Conservation (phyloP, 1,140 invertebrate genomes). For the Caenorhabditis remanei region DNA sequence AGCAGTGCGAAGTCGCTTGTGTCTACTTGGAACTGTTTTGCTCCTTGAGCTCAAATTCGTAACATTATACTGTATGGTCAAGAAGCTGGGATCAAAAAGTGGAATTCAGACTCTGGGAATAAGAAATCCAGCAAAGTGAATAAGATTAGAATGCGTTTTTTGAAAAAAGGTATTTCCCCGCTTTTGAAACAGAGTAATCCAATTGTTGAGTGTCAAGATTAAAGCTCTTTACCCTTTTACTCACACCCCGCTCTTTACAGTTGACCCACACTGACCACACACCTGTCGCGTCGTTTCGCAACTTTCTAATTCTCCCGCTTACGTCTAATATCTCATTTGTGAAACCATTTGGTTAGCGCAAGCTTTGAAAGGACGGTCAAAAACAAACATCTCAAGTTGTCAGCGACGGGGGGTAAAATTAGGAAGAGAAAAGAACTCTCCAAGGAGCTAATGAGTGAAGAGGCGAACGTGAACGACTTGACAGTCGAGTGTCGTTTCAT, state of each 20-base stretch:
- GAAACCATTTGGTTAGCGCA: conserved; percentile 4
- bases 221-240: neutral
- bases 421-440: neutral
- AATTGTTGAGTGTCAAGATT: neutral
- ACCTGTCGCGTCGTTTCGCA: conserved; percentile 16
- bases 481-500: conserved; percentile 46
- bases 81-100: neutral
- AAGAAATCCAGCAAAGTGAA: too few species aligned
- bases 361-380: conserved; percentile 12
- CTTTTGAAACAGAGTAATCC: too few species aligned
- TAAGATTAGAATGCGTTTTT: too few species aligned
- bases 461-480: conserved; percentile 49
- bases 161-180: too few species aligned
- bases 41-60: neutral
- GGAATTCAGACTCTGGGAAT: too few species aligned
- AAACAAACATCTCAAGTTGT: conserved; percentile 55
- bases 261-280: neutral
- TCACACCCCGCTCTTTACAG: neutral
- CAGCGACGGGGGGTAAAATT: neutral
- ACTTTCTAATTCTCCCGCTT: conserved; percentile 39
- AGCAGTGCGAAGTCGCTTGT: conserved; percentile 35
- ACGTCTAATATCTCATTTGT: conserved; percentile 44
- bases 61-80: conserved; percentile 38
- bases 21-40: conserved; percentile 45
- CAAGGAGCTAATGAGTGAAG: conserved; percentile 52